phyloP scores from a whole-genome alignment of 2,888 invertebrate species.

The Plebejus melissa region DNA sequence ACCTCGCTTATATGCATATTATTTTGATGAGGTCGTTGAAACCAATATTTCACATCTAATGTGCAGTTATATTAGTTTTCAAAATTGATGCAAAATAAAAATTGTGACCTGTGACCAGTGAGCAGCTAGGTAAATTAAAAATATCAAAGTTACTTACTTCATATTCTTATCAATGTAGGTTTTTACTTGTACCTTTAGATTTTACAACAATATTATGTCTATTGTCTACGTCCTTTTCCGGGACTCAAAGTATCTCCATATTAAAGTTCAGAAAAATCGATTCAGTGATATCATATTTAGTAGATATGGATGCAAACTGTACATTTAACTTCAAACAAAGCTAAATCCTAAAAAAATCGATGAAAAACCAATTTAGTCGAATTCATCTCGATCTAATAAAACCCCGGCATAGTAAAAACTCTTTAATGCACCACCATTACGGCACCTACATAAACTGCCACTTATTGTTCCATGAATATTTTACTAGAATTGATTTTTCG shows the following conservation, averaged over 20 bases:
- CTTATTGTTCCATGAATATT: slow-evolving; percentile 56
- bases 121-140: no score
- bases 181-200: no score
- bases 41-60: neutral
- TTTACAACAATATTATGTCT: no score
- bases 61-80: neutral
- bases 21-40: neutral
- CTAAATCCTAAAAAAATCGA: slow-evolving; percentile 17
- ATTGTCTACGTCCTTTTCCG: no score
- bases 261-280: no score
- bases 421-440: slow-evolving; percentile 53
- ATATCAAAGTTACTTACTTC: no score
- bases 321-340: neutral
- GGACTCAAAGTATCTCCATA: no score
- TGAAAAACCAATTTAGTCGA: slow-evolving; percentile 16
- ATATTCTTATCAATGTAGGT: no score
- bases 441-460: slow-evolving; percentile 50
- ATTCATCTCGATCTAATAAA: slow-evolving; percentile 29
- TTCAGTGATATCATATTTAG: no score
- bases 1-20: neutral
- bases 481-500: slow-evolving; percentile 40
- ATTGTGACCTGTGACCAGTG: no score
- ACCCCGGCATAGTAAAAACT: slow-evolving; percentile 36
- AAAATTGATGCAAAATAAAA: no score
- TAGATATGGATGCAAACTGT: no score